These are phyloP conservation scores for Aspidoscelis tigris DNA, from an alignment of 2,113 vertebrate genomes.

Conservation along the genomic window DNA sequence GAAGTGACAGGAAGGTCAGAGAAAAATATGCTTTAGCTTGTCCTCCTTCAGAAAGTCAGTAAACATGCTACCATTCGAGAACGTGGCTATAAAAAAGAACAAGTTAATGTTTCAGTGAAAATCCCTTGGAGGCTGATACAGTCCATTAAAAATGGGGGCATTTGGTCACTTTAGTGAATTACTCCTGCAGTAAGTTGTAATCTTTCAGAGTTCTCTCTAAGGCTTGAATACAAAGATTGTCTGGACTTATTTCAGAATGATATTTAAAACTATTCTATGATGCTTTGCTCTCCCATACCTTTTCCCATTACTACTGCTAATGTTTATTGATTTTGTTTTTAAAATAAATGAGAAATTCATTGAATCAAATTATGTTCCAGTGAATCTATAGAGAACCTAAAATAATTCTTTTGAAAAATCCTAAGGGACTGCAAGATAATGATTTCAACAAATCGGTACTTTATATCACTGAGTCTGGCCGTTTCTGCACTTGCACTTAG, in stretches of 20 bases:
- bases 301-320: not conserved
- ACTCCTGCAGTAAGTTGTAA: constrained; percentile 53
- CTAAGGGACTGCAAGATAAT: not conserved
- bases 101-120: constrained; percentile 66
- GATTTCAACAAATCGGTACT: not conserved
- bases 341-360: constrained; percentile 12
- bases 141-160: constrained; percentile 64
- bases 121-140: constrained; percentile 53
- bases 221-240: constrained; percentile 13
- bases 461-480: not conserved
- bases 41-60: constrained; percentile 52
- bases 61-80: constrained; percentile 49
- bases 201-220: constrained; percentile 42
- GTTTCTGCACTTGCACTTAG: too few relatives aligned
- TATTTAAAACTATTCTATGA: constrained; percentile 21
- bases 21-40: constrained; percentile 34
- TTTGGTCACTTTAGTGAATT: constrained; percentile 63
- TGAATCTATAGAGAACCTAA: not conserved
- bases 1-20: not conserved
- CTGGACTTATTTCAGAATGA: not conserved
- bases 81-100: constrained; percentile 51
- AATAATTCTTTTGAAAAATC: not conserved
- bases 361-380: constrained; percentile 1
- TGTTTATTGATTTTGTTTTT: constrained; percentile 22
- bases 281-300: not conserved